Evolutionary conservation across 2,113 vertebrate genomes (phyloP).

Genomic region (Trichechus manatus): DNA sequence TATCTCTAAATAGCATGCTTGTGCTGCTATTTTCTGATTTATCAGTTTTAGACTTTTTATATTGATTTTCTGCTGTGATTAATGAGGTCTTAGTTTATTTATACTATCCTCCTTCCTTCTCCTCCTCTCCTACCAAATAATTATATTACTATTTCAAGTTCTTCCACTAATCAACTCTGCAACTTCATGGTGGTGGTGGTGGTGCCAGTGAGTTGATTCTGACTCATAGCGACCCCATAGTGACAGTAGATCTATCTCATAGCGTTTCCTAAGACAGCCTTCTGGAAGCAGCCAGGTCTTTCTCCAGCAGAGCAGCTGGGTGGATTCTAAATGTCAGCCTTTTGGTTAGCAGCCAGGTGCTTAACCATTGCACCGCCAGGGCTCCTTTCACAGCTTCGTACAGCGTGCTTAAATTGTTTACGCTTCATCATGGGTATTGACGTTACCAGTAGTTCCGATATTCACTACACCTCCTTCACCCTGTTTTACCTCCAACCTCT

Average conservation of each 20-base stretch:
- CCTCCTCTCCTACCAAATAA: neutral
- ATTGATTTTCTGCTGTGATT: neutral
- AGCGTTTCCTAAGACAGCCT: too few species aligned
- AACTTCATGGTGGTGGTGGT: too few species aligned
- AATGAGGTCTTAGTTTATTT: neutral
- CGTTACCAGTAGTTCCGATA: neutral
- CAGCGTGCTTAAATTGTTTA: neutral
- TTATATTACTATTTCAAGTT: neutral
- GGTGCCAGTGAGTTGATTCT: too few species aligned
- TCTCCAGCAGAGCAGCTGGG: too few species aligned
- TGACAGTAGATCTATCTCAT: too few species aligned
- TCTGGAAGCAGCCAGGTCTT: too few species aligned
- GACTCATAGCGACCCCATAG: too few species aligned
- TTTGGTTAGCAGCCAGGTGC: too few species aligned
- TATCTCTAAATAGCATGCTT: neutral
- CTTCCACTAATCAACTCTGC: neutral
- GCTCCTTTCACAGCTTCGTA: neutral
- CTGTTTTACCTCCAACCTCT: neutral
- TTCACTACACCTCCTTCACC: neutral
- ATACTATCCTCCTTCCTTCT: neutral
- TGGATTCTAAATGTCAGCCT: too few species aligned
- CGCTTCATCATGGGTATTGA: neutral
- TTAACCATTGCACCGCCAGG: too few species aligned
- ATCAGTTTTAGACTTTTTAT: neutral
- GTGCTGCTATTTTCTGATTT: neutral